Base-by-base conservation (phyloP, 1,140 invertebrate species). In the Paracyclopina nana region DNA sequence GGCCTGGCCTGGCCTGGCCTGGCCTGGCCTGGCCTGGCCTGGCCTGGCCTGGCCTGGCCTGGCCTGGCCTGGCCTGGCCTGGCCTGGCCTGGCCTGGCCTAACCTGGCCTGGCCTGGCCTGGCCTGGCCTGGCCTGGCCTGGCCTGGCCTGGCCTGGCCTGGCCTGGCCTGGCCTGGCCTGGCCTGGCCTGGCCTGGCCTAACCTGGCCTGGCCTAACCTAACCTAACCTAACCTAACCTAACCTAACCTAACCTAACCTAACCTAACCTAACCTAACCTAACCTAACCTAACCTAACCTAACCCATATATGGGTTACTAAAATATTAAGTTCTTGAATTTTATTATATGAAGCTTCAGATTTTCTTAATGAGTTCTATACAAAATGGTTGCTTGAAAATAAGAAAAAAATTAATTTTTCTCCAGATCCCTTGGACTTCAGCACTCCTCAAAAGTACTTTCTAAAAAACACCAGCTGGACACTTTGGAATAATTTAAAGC, bases 151-250 rank as follows among this genome's bases (percentile, higher is more conserved):
- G 54, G 54, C 55, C 54, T 55, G 46, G 34, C 55, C 55, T 55
- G 54, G 54, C 55, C 55, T 55, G 54, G 54, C 54, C 54, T 55
- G 44, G 46, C 54, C 54, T 52, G 56, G 42, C 56, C 38, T 51
- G 56, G 51, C 56, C 52, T 57, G 56, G 56, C 56, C 53, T 57
- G 55, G 51, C 56, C 56, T 57, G 50, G 43, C 55, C 55, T 53
- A 51, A 51, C 55, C 55, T 56, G 55, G 49, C 52, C 48, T 55
- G 55, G 54, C 52, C 48, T 57, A 46, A 25, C 52, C 55, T 57
- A 46, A 40, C 55, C 54, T 53, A 51, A 51, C 55, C 55, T 56
- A 54, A 38, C 55, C 55, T 55, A 49, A 38, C 55, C 55, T 56
- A 38, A 49, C 55, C 55, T 55, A 49, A 49, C 55, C 55, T 56